Conservation (phyloP, 2,113 vertebrate species). For the Rhegmatorhina hoffmannsi region DNA sequence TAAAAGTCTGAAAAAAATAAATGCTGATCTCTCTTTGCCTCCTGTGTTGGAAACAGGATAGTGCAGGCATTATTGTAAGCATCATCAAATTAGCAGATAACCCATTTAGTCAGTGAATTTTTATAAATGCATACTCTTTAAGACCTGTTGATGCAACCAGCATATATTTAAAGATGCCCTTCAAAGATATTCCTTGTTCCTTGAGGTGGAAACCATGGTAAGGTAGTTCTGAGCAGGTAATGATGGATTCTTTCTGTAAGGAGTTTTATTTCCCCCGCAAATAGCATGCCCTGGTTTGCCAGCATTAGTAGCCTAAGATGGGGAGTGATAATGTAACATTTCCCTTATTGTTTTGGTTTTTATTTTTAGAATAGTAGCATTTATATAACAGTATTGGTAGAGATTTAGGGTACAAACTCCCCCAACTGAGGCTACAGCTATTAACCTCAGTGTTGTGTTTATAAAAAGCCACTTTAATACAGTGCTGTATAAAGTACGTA, state of each 20-base stretch:
- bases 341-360: conserved; percentile 28
- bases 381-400: conserved; percentile 73
- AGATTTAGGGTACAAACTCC: conserved; percentile 68
- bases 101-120: neutral
- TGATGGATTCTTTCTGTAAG: neutral
- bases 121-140: neutral
- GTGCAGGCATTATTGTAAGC: neutral
- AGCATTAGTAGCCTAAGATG: conserved; percentile 13
- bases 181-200: neutral
- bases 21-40: neutral
- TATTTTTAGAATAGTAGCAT: conserved; percentile 68
- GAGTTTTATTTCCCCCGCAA: conserved; percentile 18
- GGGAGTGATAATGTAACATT: conserved; percentile 56
- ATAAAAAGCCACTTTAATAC: conserved; percentile 73
- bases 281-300: conserved; percentile 31
- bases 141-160: neutral
- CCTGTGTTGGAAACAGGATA: neutral
- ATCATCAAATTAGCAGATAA: neutral
- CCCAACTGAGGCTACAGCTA: conserved; percentile 48
- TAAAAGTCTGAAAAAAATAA: neutral
- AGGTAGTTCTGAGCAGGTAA: neutral
- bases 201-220: neutral
- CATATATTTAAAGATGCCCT: neutral
- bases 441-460: conserved; percentile 60
- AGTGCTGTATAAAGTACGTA: conserved; percentile 69